These are phyloP conservation scores for Nerophis lumbriciformis DNA, from an alignment of 2,113 vertebrate species.

Conservation along the genomic window DNA sequence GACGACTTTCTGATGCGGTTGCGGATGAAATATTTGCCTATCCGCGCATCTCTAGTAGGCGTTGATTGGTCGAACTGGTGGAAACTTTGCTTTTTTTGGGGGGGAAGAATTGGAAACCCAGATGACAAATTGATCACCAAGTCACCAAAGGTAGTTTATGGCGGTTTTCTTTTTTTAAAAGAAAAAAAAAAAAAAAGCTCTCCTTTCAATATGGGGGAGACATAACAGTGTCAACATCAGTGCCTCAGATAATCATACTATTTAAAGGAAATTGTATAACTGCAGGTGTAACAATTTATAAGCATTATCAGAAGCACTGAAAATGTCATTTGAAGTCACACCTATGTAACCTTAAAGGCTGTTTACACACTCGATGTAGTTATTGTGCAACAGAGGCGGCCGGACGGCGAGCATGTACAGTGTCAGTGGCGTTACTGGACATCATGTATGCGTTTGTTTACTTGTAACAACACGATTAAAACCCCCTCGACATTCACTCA, in stretches of 20 bases:
- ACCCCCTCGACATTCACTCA: slow-evolving; percentile 26
- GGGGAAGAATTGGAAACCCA: not conserved
- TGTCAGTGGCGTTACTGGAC: slow-evolving; percentile 31
- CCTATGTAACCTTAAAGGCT: slow-evolving; percentile 57
- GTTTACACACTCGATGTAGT: slow-evolving; percentile 60
- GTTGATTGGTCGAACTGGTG: not conserved
- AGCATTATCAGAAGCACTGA: slow-evolving; percentile 45
- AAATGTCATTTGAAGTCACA: slow-evolving; percentile 54
- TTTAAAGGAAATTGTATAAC: slow-evolving; percentile 61
- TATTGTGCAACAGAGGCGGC: slow-evolving; percentile 40
- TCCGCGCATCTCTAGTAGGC: too few species aligned
- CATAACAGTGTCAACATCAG: slow-evolving; percentile 57
- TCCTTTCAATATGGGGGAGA: slow-evolving; percentile 45
- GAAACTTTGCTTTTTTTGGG: not conserved
- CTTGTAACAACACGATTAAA: slow-evolving; percentile 20
- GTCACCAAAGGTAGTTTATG: slow-evolving; percentile 57
- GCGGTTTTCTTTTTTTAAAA: slow-evolving; percentile 28
- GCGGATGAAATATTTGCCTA: too few species aligned
- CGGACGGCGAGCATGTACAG: slow-evolving; percentile 28
- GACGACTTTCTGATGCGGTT: too few species aligned
- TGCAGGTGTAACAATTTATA: slow-evolving; percentile 64
- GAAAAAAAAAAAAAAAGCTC: slow-evolving; percentile 11
- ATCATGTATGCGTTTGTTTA: slow-evolving; percentile 36
- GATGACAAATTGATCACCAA: slow-evolving; percentile 27
- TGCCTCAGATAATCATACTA: slow-evolving; percentile 67